phyloP scores from a whole-genome alignment of 2,113 vertebrate genomes.

The Eupsittula cactorum region DNA sequence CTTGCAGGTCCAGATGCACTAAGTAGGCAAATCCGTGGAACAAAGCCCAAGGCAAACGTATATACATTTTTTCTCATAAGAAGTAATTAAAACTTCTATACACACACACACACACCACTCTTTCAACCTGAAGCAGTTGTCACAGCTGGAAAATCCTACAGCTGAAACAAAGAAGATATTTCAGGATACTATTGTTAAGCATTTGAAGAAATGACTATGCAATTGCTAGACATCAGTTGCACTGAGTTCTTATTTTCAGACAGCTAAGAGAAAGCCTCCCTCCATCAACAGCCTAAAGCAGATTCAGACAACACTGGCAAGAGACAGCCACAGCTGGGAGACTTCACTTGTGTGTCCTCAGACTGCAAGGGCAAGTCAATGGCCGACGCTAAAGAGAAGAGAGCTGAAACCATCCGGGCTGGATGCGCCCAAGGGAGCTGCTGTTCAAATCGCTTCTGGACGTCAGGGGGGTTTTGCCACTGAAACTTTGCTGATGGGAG shows the following conservation, averaged over 20 bases:
- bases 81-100: background rate
- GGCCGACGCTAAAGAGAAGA: background rate
- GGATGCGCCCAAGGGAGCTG: background rate
- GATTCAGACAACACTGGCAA: background rate
- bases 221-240: background rate
- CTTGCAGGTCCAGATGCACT: background rate
- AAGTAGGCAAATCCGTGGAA: background rate
- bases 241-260: background rate
- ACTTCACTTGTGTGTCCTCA: background rate
- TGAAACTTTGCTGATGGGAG: accelerated
- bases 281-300: background rate
- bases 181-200: background rate
- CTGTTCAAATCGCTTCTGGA: accelerated
- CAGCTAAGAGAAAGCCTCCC: background rate
- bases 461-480: background rate
- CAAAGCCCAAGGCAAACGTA: background rate
- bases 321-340: background rate
- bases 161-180: background rate
- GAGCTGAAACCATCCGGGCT: background rate
- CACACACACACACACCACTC: background rate
- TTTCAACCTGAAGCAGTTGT: background rate
- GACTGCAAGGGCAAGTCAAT: background rate
- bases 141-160: background rate
- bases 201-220: background rate
- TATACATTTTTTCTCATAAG: background rate